Base-by-base conservation (phyloP, 1,140 invertebrate genomes). In the roundworm (Caenorhabditis elegans) region DNA sequence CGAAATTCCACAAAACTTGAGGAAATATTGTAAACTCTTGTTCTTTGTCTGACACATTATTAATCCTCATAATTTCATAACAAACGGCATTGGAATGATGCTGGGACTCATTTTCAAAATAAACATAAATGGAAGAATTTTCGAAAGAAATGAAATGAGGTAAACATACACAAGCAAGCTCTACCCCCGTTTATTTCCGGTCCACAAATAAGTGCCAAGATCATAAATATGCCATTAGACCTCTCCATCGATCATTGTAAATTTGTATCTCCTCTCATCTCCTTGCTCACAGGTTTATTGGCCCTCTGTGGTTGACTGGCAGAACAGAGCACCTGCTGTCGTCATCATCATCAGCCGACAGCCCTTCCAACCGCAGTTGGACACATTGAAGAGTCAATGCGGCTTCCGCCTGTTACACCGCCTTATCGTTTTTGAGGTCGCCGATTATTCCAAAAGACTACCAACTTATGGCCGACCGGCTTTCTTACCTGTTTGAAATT, bases 261-360 rank as follows among this genome's bases (percentile, higher is more conserved):
- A 70, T 70, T 70, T 70, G 60, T 70, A 70, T 65, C 55, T 17
- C 28, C 60, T 43, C n/a, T 43, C 28, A 24, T n/a, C 60, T 15
- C 39, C 39, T 43, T 70, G 31, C 60, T 70, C 60, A 70, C 60
- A 70, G 60, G 60, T 70, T 70, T 70, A 70, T 70, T 70, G 60
- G 60, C 60, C 60, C 60, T 70, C 60, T 70, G 60, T 26, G 60
- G 60, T 70, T 70, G 60, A 70, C 60, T 70, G 60, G 60, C 60
- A 70, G 31, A 70, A 70, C 55, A 28, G 60, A 70, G n/a, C 34
- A 70, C 34, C 60, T 43, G 34, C 60, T 39, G 31, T 43, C 34
- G 34, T 70, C 34, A 39, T 39, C 60, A 70, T 70, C 60, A 70
- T 24, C 55, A 31, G 3, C 60, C 60, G 60, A 70, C 60, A 70